Percentiles rank a stretch among this genome's conserved stretches.
phyloP scores from a whole-genome alignment of 2,888 invertebrate species.

The Temnothorax rugatulus region DNA sequence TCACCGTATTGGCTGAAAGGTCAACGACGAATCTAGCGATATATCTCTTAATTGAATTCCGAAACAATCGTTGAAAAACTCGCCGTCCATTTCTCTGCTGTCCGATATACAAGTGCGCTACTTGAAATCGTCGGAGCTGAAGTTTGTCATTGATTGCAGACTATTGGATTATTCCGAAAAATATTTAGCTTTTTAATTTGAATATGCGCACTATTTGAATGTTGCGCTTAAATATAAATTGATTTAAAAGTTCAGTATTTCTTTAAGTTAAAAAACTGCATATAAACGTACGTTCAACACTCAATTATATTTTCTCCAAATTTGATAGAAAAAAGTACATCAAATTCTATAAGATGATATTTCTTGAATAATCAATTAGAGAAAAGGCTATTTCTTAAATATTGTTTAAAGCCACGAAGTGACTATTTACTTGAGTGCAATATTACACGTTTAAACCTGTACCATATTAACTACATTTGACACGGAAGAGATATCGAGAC shows the following conservation, averaged over 20 bases:
- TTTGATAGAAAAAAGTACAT: neutral
- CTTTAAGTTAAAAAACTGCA: neutral
- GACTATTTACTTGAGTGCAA: constrained; percentile 38
- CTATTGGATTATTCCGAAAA: constrained; percentile 16
- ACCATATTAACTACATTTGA: constrained; percentile 63
- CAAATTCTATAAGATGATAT: neutral
- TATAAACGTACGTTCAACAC: neutral
- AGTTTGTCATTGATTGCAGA: neutral
- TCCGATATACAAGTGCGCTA: constrained; percentile 18
- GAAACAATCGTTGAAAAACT: constrained; percentile 34
- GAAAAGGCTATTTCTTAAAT: too few species aligned
- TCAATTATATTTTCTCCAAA: neutral
- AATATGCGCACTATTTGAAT: neutral
- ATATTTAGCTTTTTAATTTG: constrained; percentile 6
- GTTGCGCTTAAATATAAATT: neutral
- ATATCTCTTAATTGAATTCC: constrained; percentile 56
- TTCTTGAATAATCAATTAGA: neutral
- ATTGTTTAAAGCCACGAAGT: neutral
- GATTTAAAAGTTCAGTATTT: neutral
- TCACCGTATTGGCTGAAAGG: neutral
- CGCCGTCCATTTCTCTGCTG: neutral
- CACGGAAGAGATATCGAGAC: constrained; percentile 10
- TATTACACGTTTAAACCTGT: constrained; percentile 60
- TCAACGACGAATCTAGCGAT: constrained; percentile 18
- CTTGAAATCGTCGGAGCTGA: neutral